These are phyloP conservation scores for Semnornis frantzii DNA, from an alignment of 2,113 vertebrate genomes.

Conservation along the genomic window DNA sequence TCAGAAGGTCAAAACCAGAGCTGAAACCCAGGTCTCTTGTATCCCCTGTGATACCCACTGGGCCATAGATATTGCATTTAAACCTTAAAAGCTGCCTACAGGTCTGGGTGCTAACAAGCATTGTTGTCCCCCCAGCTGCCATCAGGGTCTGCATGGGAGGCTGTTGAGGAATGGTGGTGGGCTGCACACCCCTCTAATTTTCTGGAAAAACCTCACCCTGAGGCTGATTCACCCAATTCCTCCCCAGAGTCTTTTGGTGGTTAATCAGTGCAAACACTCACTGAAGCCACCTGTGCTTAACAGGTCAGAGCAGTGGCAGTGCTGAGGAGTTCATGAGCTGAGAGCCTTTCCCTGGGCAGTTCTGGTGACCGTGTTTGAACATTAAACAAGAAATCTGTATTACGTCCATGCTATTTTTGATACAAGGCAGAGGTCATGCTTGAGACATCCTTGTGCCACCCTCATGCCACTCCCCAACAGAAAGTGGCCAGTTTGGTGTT, in stretches of 20 bases:
- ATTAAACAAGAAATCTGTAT: rapidly evolving
- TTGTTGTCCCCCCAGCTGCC: background rate
- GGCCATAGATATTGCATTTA: rapidly evolving
- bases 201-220: background rate
- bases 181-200: background rate
- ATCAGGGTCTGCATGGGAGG: background rate
- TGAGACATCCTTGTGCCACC: background rate
- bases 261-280: background rate
- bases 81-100: background rate
- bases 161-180: background rate
- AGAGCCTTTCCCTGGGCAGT: background rate
- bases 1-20: background rate
- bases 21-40: background rate
- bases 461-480: background rate
- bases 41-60: background rate
- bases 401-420: background rate
- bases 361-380: background rate
- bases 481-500: background rate
- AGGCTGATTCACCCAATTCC: background rate
- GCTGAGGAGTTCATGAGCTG: rapidly evolving
- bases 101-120: background rate
- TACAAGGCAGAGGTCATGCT: background rate
- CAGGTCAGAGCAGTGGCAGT: rapidly evolving
- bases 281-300: rapidly evolving
- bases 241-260: background rate